Evolutionary conservation across 2,113 vertebrate genomes (phyloP), one percentile per base, ranked within the genome.

Genomic region (Callopanchax toddi): DNA sequence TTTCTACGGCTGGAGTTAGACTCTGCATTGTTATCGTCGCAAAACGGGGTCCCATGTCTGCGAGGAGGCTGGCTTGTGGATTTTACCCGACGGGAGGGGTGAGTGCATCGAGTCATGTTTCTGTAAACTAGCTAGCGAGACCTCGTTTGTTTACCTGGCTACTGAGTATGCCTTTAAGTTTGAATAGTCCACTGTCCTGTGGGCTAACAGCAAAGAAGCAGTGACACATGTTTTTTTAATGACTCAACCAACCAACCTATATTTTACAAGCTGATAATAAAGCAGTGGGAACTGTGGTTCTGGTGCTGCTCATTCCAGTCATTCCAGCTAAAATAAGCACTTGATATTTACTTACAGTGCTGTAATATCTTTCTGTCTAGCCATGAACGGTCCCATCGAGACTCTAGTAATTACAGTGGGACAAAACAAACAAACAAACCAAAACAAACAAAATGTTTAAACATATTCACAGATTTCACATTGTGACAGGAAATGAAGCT

Each of bases 321-420:
- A 26, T 62, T 67, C 51, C 20, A 56, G n/a, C 60, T 36, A 67
- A 82, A 67, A 67, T 43, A 76, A 56, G 43, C 46, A 44, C 54
- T 53, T 60, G 22, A 61, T 55, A 68, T 61, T 72, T 55, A 60
- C 48, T 32, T 59, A 46, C 32, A 55, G n/a, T 29, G 43, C 44
- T 11, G 49, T n/a, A 17, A n/a, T 45, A 53, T 36, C 22, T 37
- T 22, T 52, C 65, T 60, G 68, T 74, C 63, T 61, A 20, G 51
- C 52, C 61, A 37, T 4, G 57, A 57, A 21, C 51, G 48, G 74
- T 43, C 26, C 9, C 5, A 56, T 57, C 42, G 64, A 16, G 36
- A 77, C 59, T 60, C 21, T 32, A 26, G 20, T 53, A 64, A 72
- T 71, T 71, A 67, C 17, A 48, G 26, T 32, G 20, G 6, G 59